These are phyloP conservation scores for Drosophila fungiperda DNA, from an alignment of 2,888 invertebrate species.

Conservation along the genomic window DNA sequence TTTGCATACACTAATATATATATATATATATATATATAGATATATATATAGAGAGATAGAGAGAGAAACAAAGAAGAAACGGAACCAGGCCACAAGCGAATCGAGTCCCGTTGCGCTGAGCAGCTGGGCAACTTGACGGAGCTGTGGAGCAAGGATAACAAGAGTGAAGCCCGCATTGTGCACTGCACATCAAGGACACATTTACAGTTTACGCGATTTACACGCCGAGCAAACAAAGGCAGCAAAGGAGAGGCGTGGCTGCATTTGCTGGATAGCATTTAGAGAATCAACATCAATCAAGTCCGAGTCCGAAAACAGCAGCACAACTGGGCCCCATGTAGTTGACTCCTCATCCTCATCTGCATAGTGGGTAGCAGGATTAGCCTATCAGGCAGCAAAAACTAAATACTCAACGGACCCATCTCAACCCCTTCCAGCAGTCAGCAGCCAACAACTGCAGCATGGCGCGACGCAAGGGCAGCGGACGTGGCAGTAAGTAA, in stretches of 20 bases:
- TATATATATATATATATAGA: neutral
- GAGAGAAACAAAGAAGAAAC: slow-evolving; percentile 15
- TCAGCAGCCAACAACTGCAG: slow-evolving; percentile 1
- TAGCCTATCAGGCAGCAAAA: slow-evolving; percentile 14
- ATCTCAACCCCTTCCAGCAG: neutral
- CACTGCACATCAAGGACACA: slow-evolving; percentile 23
- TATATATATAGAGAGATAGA: neutral
- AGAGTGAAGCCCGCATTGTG: slow-evolving; percentile 3
- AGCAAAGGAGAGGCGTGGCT: slow-evolving; percentile 45
- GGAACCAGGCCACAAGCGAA: slow-evolving; percentile 45
- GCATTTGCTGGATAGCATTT: slow-evolving; percentile 18
- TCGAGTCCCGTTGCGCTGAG: slow-evolving; percentile 12
- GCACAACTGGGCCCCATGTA: slow-evolving; percentile 32
- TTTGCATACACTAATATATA: slow-evolving; percentile 20
- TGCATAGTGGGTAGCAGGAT: slow-evolving; percentile 25
- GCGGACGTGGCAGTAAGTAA: slow-evolving; percentile 82
- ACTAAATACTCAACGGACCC: slow-evolving; percentile 10
- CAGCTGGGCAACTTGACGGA: neutral
- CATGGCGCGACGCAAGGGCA: slow-evolving; percentile 82
- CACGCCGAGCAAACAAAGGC: neutral
- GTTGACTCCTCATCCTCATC: slow-evolving; percentile 14
- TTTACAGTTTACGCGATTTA: slow-evolving; percentile 2
- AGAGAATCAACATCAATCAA: slow-evolving; percentile 63
- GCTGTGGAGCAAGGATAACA: slow-evolving; percentile 1
- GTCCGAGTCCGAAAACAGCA: slow-evolving; percentile 19